phyloP scores from a whole-genome alignment of 1,140 invertebrate species.

The Mylabris phalerata region DNA sequence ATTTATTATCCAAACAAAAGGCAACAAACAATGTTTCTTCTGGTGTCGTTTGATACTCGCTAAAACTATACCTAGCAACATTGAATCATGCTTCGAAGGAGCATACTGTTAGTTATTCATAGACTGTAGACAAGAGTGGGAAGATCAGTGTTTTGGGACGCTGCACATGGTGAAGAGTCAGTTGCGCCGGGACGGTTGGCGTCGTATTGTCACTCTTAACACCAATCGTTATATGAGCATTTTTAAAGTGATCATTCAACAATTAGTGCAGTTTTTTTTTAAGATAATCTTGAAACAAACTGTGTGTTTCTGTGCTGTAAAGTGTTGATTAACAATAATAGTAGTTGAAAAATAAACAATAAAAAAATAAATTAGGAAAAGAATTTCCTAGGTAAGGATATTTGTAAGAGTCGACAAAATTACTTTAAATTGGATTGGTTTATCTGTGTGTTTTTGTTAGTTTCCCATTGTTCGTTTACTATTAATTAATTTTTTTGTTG shows the following conservation, averaged over 20 bases:
- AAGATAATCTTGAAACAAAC: too few species aligned
- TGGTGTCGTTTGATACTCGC: background rate
- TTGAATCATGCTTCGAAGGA: constrained; percentile 3
- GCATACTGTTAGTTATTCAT: background rate
- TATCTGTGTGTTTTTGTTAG: too few species aligned
- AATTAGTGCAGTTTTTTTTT: background rate
- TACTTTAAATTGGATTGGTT: too few species aligned
- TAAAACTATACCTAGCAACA: background rate
- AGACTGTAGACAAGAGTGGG: constrained; percentile 1
- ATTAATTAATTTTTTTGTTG: too few species aligned
- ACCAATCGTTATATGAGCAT: background rate
- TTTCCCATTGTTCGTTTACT: too few species aligned
- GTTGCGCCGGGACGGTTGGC: constrained; percentile 14
- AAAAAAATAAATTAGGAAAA: too few species aligned
- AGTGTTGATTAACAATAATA: too few species aligned
- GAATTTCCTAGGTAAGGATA: too few species aligned
- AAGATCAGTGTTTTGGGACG: constrained; percentile 10
- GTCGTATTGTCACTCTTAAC: constrained; percentile 8
- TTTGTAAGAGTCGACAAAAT: too few species aligned
- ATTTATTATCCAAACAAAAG: background rate
- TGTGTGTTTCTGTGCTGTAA: too few species aligned
- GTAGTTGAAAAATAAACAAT: too few species aligned
- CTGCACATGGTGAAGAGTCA: constrained; percentile 4
- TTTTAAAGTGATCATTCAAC: background rate
- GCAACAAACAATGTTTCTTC: background rate